phyloP scores from a whole-genome alignment of 1,140 invertebrate genomes.

The Drosophila lacteicornis region DNA sequence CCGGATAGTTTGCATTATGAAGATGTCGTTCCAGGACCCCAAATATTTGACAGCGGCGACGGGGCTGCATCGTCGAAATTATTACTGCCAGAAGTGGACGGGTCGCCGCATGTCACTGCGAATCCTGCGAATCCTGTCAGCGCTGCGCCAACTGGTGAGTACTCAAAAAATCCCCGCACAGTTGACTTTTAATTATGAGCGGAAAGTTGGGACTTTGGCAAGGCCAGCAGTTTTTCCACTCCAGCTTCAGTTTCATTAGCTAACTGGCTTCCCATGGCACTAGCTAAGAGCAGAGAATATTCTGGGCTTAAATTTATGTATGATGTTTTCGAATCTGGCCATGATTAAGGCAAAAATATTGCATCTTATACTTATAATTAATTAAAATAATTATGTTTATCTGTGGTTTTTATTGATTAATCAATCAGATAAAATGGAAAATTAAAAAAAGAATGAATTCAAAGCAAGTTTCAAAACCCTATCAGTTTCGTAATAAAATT shows the following conservation, averaged over 20 bases:
- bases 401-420: no score
- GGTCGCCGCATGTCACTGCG: slow-evolving; percentile 63
- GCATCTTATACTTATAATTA: no score
- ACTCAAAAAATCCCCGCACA: slow-evolving; percentile 39
- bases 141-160: slow-evolving; percentile 73
- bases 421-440: no score
- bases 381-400: no score
- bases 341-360: no score
- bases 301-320: no score
- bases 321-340: no score
- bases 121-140: slow-evolving; percentile 65
- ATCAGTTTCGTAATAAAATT: no score
- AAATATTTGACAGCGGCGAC: slow-evolving; percentile 74
- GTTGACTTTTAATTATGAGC: slow-evolving; percentile 83
- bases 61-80: slow-evolving; percentile 57
- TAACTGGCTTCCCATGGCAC: background rate
- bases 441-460: no score
- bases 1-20: slow-evolving; percentile 80
- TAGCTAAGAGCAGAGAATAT: background rate
- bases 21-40: slow-evolving; percentile 66
- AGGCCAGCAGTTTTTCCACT: slow-evolving; percentile 57
- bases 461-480: no score
- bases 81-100: slow-evolving; percentile 63
- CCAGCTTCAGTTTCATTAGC: slow-evolving; percentile 9
- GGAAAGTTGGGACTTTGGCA: slow-evolving; percentile 48